These are phyloP conservation scores for Spilarctia lutea DNA, from an alignment of 2,888 invertebrate species.

Conservation along the genomic window DNA sequence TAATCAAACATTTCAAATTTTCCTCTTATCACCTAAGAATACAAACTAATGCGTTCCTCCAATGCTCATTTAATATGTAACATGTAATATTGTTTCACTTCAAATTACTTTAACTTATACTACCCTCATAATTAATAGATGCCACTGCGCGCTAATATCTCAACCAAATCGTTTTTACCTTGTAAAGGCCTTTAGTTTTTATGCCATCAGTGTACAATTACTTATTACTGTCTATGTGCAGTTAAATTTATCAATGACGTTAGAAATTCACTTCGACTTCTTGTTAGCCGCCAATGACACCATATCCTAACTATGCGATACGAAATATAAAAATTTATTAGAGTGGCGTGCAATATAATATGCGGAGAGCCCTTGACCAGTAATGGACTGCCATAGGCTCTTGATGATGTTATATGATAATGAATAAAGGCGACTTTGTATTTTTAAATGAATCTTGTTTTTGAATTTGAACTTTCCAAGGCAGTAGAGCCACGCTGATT, in stretches of 20 bases:
- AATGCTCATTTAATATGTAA: background rate
- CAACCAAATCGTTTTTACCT: constrained; percentile 7
- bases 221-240: constrained; percentile 18
- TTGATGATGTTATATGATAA: constrained; percentile 28
- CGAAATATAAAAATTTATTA: background rate
- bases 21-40: background rate
- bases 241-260: constrained; percentile 36
- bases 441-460: too few relatives aligned
- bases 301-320: constrained; percentile 8
- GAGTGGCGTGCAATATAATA: too few relatives aligned
- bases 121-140: background rate
- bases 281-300: constrained; percentile 30
- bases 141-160: background rate
- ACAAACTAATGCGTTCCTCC: background rate
- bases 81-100: background rate
- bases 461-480: too few relatives aligned
- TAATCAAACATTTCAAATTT: background rate
- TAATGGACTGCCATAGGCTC: too few relatives aligned
- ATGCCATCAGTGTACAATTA: constrained; percentile 2
- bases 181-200: constrained; percentile 3
- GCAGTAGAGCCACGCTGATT: too few relatives aligned
- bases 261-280: constrained; percentile 20
- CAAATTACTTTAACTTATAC: background rate
- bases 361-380: too few relatives aligned
- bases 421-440: constrained; percentile 63